These are phyloP conservation scores for Orthonevra nobilis DNA, from an alignment of 2,888 invertebrate species.

Conservation along the genomic window DNA sequence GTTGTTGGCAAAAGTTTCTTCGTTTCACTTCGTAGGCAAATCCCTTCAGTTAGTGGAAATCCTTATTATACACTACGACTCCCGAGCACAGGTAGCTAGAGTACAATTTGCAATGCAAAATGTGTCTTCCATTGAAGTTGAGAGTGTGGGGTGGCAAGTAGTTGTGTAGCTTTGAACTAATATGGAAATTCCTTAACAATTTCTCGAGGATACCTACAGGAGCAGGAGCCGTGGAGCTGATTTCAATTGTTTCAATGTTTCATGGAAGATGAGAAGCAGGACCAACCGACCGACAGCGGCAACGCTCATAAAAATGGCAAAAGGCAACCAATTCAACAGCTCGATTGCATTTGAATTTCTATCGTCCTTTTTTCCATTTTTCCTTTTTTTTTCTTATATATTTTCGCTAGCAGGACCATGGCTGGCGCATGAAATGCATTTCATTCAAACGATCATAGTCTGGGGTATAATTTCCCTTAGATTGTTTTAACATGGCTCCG, in stretches of 20 bases:
- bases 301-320: slow-evolving; percentile 44
- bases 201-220: no score
- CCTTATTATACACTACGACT: slow-evolving; percentile 47
- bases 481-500: slow-evolving; percentile 67
- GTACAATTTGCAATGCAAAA: slow-evolving; percentile 66
- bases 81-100: slow-evolving; percentile 35
- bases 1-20: slow-evolving; percentile 39
- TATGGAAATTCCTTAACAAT: slow-evolving; percentile 66
- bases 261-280: neutral
- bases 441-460: slow-evolving; percentile 68
- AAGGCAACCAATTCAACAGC: slow-evolving; percentile 46
- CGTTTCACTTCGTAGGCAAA: slow-evolving; percentile 29
- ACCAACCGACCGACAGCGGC: neutral
- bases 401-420: no score
- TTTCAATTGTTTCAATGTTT: slow-evolving; percentile 65
- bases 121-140: neutral
- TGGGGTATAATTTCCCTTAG: slow-evolving; percentile 68
- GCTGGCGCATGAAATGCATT: slow-evolving; percentile 35
- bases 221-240: neutral
- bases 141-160: neutral
- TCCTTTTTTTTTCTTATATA: neutral
- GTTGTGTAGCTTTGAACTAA: slow-evolving; percentile 55
- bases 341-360: slow-evolving; percentile 54
- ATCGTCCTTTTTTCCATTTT: slow-evolving; percentile 15
- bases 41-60: slow-evolving; percentile 58